Evolutionary conservation across 2,888 invertebrate genomes (phyloP).

Genomic region (Polydesmus complanatus): DNA sequence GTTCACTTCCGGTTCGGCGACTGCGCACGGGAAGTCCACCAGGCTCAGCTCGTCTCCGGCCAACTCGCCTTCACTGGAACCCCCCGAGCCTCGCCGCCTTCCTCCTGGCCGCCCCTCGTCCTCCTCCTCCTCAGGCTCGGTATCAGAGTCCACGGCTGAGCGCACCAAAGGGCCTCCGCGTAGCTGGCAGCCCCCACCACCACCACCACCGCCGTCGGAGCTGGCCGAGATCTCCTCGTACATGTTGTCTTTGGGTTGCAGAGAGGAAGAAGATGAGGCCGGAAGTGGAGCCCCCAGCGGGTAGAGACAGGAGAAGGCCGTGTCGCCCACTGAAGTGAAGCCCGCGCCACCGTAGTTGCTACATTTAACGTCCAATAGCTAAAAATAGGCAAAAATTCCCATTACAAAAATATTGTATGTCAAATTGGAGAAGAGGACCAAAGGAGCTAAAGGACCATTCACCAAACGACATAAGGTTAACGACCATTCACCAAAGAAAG

Average conservation of each 20-base stretch:
- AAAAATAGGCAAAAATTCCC: neutral
- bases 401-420: too few species aligned
- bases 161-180: neutral
- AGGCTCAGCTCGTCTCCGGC: slow-evolving; percentile 24
- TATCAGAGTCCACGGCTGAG: slow-evolving; percentile 20
- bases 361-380: slow-evolving; percentile 23
- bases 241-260: slow-evolving; percentile 19
- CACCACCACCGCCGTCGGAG: slow-evolving; percentile 20
- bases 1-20: neutral
- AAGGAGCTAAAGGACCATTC: too few species aligned
- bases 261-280: neutral
- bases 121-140: slow-evolving; percentile 21
- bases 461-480: too few species aligned
- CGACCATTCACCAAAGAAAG: too few species aligned
- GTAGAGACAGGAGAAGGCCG: slow-evolving; percentile 21
- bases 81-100: slow-evolving; percentile 14
- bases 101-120: neutral
- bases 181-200: neutral
- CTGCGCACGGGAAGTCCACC: slow-evolving; percentile 20
- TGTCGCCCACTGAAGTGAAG: slow-evolving; percentile 20
- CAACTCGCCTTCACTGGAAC: slow-evolving; percentile 23
- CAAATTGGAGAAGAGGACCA: too few species aligned
- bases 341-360: slow-evolving; percentile 22
- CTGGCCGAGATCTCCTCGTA: slow-evolving; percentile 23
- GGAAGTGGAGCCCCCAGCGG: slow-evolving; percentile 15